phyloP scores from a whole-genome alignment of 2,888 invertebrate genomes.

The Eupsilia transversa region DNA sequence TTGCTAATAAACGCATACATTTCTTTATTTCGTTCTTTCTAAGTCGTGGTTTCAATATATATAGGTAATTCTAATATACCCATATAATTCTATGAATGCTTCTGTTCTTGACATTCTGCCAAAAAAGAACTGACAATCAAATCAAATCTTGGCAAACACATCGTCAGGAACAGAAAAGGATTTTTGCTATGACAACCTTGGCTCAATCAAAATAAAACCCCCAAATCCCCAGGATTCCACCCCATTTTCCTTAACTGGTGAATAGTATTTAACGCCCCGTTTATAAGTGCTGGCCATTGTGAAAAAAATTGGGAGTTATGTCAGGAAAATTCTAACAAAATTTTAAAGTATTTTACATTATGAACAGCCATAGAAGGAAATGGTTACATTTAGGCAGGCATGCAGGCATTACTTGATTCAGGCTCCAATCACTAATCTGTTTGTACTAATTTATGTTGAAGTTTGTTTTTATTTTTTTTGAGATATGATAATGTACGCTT shows the following conservation, averaged over 20 bases:
- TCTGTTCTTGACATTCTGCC: conserved; percentile 18
- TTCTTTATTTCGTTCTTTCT: background rate
- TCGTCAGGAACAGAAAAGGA: conserved; percentile 15
- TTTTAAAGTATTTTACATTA: conserved; percentile 1
- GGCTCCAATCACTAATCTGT: too few species aligned
- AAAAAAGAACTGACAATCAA: conserved; percentile 41
- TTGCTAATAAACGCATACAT: background rate
- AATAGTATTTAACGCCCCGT: conserved; percentile 25
- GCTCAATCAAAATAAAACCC: conserved; percentile 34
- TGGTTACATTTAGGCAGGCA: background rate
- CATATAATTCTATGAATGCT: background rate
- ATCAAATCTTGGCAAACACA: conserved; percentile 20
- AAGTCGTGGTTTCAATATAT: too few species aligned
- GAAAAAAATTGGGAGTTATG: conserved; percentile 7
- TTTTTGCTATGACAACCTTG: conserved; percentile 14
- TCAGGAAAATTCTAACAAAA: background rate
- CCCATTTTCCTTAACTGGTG: conserved; percentile 15
- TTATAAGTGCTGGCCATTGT: conserved; percentile 23
- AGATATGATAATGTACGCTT: too few species aligned
- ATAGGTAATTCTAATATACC: background rate
- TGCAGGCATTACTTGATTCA: too few species aligned
- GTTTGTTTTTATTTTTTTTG: too few species aligned
- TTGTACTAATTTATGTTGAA: too few species aligned
- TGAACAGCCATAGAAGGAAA: background rate
- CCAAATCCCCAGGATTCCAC: background rate